phyloP scores from a whole-genome alignment of 2,888 invertebrate genomes.

The Myathropa florea region DNA sequence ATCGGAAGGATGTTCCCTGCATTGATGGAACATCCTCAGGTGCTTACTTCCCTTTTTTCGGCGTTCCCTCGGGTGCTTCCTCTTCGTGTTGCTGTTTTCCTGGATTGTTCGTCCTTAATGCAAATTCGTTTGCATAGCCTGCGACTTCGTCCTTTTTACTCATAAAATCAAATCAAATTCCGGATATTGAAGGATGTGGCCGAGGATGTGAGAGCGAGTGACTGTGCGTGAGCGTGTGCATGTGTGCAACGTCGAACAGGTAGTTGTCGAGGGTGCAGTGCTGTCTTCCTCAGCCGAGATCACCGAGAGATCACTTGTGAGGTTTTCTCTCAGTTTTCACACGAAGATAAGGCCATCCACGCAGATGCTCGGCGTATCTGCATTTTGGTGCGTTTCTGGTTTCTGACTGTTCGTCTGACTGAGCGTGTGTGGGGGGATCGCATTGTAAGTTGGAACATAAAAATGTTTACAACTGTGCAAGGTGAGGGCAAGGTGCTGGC shows the following conservation, averaged over 20 bases:
- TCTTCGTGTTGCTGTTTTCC: conserved; percentile 14
- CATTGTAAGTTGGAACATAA: conserved; percentile 52
- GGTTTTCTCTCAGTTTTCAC: conserved; percentile 42
- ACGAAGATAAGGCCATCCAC: conserved; percentile 64
- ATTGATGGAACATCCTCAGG: conserved; percentile 60
- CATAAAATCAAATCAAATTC: conserved; percentile 62
- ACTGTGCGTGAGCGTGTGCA: background rate
- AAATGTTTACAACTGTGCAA: conserved; percentile 60
- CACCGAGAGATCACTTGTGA: background rate
- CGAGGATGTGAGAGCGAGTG: conserved; percentile 1
- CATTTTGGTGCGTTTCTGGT: conserved; percentile 45
- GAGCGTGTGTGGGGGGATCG: conserved; percentile 33
- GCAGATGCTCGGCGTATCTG: conserved; percentile 56
- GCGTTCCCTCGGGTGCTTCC: conserved; percentile 24
- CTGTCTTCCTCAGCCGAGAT: background rate
- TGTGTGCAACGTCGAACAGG: conserved; percentile 25
- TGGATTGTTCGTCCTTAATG: conserved; percentile 44
- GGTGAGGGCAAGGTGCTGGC: conserved; percentile 51
- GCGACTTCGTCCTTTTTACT: conserved; percentile 34
- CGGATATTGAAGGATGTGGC: conserved; percentile 58
- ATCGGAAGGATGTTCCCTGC: conserved; percentile 64
- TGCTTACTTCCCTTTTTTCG: conserved; percentile 15
- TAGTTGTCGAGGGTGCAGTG: conserved; percentile 61
- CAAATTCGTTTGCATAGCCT: no score
- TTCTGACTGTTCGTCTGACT: background rate